Base-by-base conservation (phyloP, 2,113 vertebrate species). In the Alethe diademata region DNA sequence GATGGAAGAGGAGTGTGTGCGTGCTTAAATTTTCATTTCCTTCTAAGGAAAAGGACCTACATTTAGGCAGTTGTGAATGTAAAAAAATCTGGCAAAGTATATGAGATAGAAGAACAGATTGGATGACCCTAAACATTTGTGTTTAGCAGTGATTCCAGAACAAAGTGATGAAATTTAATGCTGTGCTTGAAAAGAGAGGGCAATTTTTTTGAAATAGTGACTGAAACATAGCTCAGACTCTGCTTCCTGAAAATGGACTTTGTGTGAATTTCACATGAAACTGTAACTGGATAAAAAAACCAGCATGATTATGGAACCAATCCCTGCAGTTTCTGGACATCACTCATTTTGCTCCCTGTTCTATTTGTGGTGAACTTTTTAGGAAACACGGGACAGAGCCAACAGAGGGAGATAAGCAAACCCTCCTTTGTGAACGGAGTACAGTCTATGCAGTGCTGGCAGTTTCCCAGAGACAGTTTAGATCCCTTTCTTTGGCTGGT, bases 401-500 rank as follows among this genome's bases (percentile, higher is more conserved):
- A 95, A 28, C 7, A 78, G 9, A 50, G 17, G n/a, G 17, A 74
- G 6, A 31, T 56, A 28, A 65, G 22, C 0, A 2, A 60, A 40
- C 5, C 4, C 11, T 78, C 12, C 35, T 82, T 61, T 60, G 8
- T 79, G 58, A 74, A 48, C 25, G 14, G 19, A 65, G 8, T 40
- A 57, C 25, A 70, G 18, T 2, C 35, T 66, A 14, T 1, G 2
- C 2, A 3, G 11, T 6, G 3, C 6, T 35, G 45, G 23, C 28
- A 83, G 28, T 19, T 19, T 76, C 22, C 38, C 16, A 48, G 35
- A 5, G 29, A 58, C 4, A 6, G 26, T 36, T 84, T 36, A 22
- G 17, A 65, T n/a, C 19, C 12, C n/a, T 65, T 70, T 42, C 36
- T 74, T 51, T 66, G n/a, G 17, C 24, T 36, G 36, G 18, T 56